A percentile compares a stretch with the other conserved stretches of the same genome.
phyloP scores from a whole-genome alignment of 1,140 invertebrate species.

The Lucilia cuprina region DNA sequence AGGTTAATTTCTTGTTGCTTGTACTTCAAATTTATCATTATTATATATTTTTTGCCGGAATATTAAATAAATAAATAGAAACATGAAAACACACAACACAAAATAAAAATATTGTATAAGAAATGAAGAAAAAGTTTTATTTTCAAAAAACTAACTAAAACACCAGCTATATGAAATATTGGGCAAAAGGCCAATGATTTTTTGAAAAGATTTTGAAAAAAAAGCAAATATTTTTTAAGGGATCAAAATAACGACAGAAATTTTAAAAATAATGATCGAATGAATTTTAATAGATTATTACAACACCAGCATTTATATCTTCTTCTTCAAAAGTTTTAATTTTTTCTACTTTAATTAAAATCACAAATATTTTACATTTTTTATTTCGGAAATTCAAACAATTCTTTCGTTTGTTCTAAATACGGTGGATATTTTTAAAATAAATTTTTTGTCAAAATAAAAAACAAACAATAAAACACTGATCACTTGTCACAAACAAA shows the following conservation, averaged over 20 bases:
- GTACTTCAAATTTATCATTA: not conserved
- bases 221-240: not conserved
- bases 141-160: not conserved
- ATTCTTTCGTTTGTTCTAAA: not conserved
- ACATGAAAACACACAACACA: slow-evolving; percentile 6
- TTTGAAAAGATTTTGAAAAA: not conserved
- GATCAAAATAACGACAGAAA: not conserved
- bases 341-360: not conserved
- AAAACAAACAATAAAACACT: not conserved
- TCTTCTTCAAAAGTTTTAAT: not conserved
- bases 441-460: not conserved
- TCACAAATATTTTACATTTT: not conserved
- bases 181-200: slow-evolving; percentile 21
- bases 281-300: slow-evolving; percentile 14
- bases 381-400: not conserved
- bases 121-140: not conserved
- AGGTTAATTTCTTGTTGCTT: too few species aligned
- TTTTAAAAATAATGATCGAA: not conserved
- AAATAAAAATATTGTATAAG: not conserved
- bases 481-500: not conserved
- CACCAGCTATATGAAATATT: not conserved
- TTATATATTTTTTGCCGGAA: not conserved
- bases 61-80: slow-evolving; percentile 21
- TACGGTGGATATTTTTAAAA: not conserved
- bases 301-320: not conserved